Base-by-base conservation (phyloP, 2,113 vertebrate species). In the Megaleporinus macrocephalus region DNA sequence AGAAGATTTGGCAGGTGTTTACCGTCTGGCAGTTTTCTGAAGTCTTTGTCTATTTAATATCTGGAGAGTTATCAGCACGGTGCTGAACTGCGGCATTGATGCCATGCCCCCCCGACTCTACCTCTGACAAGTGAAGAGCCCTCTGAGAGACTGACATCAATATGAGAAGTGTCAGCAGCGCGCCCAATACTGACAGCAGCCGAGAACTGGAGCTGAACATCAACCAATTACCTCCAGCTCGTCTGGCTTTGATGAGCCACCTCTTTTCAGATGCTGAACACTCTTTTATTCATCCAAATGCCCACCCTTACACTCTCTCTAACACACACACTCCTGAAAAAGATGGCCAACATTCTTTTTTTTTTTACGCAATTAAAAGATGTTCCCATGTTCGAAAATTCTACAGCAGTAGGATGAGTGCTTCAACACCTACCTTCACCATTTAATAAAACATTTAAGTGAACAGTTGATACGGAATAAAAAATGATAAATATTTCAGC, bases 81-180 rank as follows among this genome's bases (percentile, higher is more conserved):
- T 24, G 27, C 36, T 49, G 24, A 71, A 33, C 12, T 26, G n/a
- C 6, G 6, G 57, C 2, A 57, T 22, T 57, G 53, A 57, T 57
- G 22, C 53, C 3, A n/a, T 4, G 22, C 36, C 13, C 24, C 20
- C 13, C 4, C 27, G n/a, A n/a, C 5, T 33, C 14, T 1, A 29
- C 13, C 24, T 62, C 26, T 78, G 63, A 77, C 26, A 49, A 44
- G 18, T 66, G 18, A 82, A 61, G 18, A 30, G 15, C 20, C 72
- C 65, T 63, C 33, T 53, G 63, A 70, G 55, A 78, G 74, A 51
- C 61, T 59, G 30, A 65, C 75, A 83, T 73, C 36, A 78, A 44
- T 22, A 82, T 41, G 41, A 51, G 62, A 78, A 66, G 26, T 62
- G 53, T 55, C 33, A 74, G 5, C 2, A 2, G 36, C 15, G 5